Base-by-base conservation (phyloP, 2,888 invertebrate genomes). In the Ditula angustiorana region DNA sequence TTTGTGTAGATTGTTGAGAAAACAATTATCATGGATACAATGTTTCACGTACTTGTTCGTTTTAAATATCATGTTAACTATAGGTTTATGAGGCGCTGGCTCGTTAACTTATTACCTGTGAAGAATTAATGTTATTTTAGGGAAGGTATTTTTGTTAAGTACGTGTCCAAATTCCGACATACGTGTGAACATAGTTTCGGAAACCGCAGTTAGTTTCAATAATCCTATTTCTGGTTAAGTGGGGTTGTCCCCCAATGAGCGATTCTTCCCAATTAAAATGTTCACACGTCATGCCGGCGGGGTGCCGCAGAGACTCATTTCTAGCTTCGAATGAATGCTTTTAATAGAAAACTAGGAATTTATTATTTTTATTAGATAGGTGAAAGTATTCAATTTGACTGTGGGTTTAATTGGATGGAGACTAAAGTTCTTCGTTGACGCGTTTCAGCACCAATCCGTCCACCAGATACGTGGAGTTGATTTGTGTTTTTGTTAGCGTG, bases 231-330 rank as follows among this genome's bases (percentile, higher is more conserved):
- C 67, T 75, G 73, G 71, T 71, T 70, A 76, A 74, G 71, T 77
- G 76, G 86, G 85, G 79, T 79, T 77, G 84, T 83, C 80, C 87
- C 87, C 81, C 73, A 72, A 71, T 71, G 74, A 76, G 71, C 73
- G 75, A 76, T 76, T 79, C 75, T 72, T 70, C 73, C 85, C 89
- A 91, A 92, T 91, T 92, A 91, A 88, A 90, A 81, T 86, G 87
- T 91, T 91, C 92, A 91, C 92, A 92, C 92, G 85, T 91, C 81
- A 74, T 64, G 71, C 90, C 90, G 79, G 88, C 88, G 88, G 90
- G 90, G 79, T 68, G 74, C 53, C 56, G 70, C 62, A 65, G 52
- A 56, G 16, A 28, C 56, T 63, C 69, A 68, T 74, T 71, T 74
- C 30, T 50, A 50, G 5, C 75, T 49, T 68, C 52, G 49, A 67